Conservation (phyloP, 2,113 vertebrate genomes). For the Tauraco erythrolophus region DNA sequence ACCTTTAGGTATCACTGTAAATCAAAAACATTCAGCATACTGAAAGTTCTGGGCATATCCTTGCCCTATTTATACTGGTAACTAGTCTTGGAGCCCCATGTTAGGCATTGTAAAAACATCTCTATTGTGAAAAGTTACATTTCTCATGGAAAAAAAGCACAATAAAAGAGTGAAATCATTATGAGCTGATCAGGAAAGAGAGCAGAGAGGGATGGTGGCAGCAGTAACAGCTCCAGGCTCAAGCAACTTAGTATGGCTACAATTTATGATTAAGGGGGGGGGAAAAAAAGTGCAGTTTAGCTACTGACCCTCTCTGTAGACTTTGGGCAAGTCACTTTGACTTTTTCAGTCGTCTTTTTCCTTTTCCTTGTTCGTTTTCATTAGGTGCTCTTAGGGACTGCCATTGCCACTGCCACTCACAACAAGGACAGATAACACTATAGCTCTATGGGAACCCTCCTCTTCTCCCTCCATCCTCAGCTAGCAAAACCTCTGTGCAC, state of each 20-base stretch:
- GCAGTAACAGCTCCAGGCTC: neutral
- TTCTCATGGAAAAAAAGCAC: neutral
- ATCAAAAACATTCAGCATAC: neutral
- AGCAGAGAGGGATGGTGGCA: neutral
- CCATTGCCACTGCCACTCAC: neutral
- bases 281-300: neutral
- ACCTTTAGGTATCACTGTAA: neutral
- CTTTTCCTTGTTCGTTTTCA: neutral
- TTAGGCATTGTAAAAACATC: neutral
- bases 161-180: neutral
- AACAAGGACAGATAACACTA: neutral
- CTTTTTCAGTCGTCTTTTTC: neutral
- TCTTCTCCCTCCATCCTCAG: neutral
- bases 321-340: neutral
- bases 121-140: neutral
- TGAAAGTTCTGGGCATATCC: neutral
- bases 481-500: neutral
- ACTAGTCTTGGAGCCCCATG: neutral
- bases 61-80: neutral
- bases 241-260: neutral
- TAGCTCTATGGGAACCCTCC: neutral
- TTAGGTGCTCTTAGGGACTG: neutral
- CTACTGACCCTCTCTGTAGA: neutral
- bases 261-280: neutral
- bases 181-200: neutral